Percentiles rank a stretch among this genome's conserved stretches.
phyloP scores from a whole-genome alignment of 2,888 invertebrate species.

The Eretmocerus hayati region DNA sequence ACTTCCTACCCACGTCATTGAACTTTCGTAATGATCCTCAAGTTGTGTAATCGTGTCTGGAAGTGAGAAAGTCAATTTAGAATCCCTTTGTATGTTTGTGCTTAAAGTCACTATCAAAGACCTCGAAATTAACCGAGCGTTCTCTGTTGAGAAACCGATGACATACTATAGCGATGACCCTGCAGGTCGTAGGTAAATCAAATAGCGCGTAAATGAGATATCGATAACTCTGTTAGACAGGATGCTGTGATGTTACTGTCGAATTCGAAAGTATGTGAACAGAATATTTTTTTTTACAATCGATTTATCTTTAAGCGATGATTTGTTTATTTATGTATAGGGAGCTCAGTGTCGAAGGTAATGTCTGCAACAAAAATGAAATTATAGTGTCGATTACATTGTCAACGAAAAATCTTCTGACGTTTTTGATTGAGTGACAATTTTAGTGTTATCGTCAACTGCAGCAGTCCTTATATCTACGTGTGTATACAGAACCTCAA shows the following conservation, averaged over 20 bases:
- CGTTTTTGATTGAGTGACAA: slow-evolving; percentile 14
- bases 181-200: too few relatives aligned
- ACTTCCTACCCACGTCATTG: too few relatives aligned
- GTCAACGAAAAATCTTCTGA: slow-evolving; percentile 16
- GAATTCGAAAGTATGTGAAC: slow-evolving; percentile 18
- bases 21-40: too few relatives aligned
- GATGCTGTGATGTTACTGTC: slow-evolving; percentile 25
- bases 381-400: slow-evolving; percentile 8
- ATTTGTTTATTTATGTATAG: slow-evolving; percentile 19
- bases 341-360: slow-evolving; percentile 17
- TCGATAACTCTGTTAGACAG: slow-evolving; percentile 24
- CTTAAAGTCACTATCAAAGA: slow-evolving; percentile 14
- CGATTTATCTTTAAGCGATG: slow-evolving; percentile 15
- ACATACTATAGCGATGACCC: too few relatives aligned
- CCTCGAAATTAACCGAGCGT: neutral
- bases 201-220: too few relatives aligned
- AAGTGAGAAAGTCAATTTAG: slow-evolving; percentile 2
- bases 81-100: slow-evolving; percentile 17
- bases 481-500: slow-evolving; percentile 19
- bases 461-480: slow-evolving; percentile 13
- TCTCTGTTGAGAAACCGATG: too few relatives aligned
- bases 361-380: slow-evolving; percentile 9
- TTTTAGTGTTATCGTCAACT: slow-evolving; percentile 6
- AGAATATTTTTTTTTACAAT: slow-evolving; percentile 19
- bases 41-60: too few relatives aligned